phyloP scores from a whole-genome alignment of 2,797 vertebrate genomes.

The Brotula barbata region DNA sequence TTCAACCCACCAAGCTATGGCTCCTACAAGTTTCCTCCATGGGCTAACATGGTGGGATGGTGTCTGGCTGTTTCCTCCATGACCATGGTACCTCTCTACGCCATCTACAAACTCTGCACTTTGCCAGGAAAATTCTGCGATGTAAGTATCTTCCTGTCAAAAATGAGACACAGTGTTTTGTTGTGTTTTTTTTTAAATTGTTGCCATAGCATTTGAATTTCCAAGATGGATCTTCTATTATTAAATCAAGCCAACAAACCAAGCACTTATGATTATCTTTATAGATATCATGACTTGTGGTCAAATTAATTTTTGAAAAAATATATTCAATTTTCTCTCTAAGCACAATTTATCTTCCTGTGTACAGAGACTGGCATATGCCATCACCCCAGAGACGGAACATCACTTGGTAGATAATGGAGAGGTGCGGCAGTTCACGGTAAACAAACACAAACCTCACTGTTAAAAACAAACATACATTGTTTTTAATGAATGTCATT shows the following conservation, averaged over 20 bases:
- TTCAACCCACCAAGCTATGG: slow-evolving; percentile 87
- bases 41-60: slow-evolving; percentile 89
- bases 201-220: background rate
- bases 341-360: too few species aligned
- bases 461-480: too few species aligned
- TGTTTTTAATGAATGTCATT: too few species aligned
- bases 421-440: slow-evolving; percentile 89
- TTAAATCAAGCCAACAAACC: too few species aligned
- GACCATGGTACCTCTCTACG: slow-evolving; percentile 89
- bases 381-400: slow-evolving; percentile 89
- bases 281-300: too few species aligned
- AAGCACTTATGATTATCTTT: too few species aligned
- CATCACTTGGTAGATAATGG: slow-evolving; percentile 86
- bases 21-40: slow-evolving; percentile 84
- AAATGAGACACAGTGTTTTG: background rate
- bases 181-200: too few species aligned
- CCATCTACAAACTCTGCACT: slow-evolving; percentile 87
- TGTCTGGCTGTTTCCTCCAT: slow-evolving; percentile 88
- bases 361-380: slow-evolving; percentile 85
- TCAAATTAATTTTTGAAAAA: too few species aligned
- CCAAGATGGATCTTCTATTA: background rate
- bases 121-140: slow-evolving; percentile 85
- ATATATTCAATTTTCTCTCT: background rate
- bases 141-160: slow-evolving; percentile 69
- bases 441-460: slow-evolving; percentile 68